Evolutionary conservation across 2,888 invertebrate genomes (phyloP).

Genomic region (Heliconius hortense): DNA sequence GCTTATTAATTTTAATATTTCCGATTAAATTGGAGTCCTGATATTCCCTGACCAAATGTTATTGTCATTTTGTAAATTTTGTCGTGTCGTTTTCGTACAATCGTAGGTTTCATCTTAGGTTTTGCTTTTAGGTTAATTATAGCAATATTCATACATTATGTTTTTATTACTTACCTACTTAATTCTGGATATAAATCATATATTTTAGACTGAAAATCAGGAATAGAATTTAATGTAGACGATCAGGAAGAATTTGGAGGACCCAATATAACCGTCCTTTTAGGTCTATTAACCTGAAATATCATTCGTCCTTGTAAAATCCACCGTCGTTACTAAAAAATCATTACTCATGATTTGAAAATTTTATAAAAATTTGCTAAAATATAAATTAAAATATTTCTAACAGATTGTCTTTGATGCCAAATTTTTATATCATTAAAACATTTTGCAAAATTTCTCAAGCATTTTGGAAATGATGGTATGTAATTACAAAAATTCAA

Average conservation of each 20-base stretch:
- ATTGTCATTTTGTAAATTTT: constrained; percentile 72
- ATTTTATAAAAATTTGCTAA: neutral
- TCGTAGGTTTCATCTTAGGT: constrained; percentile 47
- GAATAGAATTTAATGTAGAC: constrained; percentile 46
- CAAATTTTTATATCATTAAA: constrained; percentile 12
- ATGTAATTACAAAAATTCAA: neutral
- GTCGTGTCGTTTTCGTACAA: constrained; percentile 68
- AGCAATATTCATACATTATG: constrained; percentile 9
- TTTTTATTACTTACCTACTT: constrained; percentile 24
- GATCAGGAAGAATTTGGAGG: constrained; percentile 50
- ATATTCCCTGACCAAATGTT: constrained; percentile 81
- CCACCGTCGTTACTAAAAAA: constrained; percentile 6
- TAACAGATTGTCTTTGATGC: neutral
- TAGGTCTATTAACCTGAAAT: constrained; percentile 53
- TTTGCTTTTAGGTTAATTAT: constrained; percentile 29
- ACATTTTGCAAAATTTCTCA: neutral
- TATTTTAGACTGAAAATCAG: constrained; percentile 56
- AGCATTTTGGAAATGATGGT: neutral
- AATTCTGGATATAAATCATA: constrained; percentile 43
- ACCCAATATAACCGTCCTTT: constrained; percentile 71
- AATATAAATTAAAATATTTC: neutral
- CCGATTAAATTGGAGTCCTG: constrained; percentile 80
- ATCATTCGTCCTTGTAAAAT: constrained; percentile 25
- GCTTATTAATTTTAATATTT: constrained; percentile 82
- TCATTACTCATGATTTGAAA: neutral